Conservation (phyloP, 2,797 vertebrate species). For the Liparis tanakae region DNA sequence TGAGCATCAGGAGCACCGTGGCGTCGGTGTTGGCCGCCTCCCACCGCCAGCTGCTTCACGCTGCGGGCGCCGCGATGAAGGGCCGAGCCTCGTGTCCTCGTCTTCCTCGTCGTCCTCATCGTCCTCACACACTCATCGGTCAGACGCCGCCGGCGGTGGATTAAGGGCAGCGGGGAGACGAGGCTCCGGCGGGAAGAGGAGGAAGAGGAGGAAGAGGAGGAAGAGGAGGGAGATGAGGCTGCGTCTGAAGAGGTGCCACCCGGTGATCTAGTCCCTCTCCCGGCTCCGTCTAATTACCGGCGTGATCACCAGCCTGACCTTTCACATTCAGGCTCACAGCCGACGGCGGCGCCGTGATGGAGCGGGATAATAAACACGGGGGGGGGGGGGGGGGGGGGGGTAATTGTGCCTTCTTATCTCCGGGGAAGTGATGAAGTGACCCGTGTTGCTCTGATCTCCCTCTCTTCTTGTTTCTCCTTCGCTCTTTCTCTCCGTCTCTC, state of each 20-base stretch:
- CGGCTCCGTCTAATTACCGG: conserved; percentile 83
- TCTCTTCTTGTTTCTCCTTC: not conserved
- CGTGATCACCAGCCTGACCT: conserved; percentile 83
- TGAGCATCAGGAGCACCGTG: too few relatives aligned
- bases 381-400: not conserved
- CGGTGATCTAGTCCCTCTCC: conserved; percentile 74
- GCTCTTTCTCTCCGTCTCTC: not conserved
- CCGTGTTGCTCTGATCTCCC: conserved; percentile 21
- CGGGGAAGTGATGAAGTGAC: conserved; percentile 64
- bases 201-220: too few relatives aligned
- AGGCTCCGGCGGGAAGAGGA: too few relatives aligned
- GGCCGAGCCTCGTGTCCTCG: too few relatives aligned
- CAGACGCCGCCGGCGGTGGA: too few relatives aligned
- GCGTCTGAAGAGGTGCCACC: conserved; percentile 41
- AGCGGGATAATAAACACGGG: conserved; percentile 76
- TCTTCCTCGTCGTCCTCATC: too few relatives aligned
- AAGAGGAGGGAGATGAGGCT: too few relatives aligned
- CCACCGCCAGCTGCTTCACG: too few relatives aligned
- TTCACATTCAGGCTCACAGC: conserved; percentile 80
- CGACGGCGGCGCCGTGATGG: conserved; percentile 74
- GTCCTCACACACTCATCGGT: too few relatives aligned
- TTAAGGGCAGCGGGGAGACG: too few relatives aligned
- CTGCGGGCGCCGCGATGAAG: too few relatives aligned
- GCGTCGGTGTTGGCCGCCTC: too few relatives aligned
- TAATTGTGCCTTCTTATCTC: conserved; percentile 75